phyloP scores from a whole-genome alignment of 2,797 vertebrate species.

The Coregonus suidteri region DNA sequence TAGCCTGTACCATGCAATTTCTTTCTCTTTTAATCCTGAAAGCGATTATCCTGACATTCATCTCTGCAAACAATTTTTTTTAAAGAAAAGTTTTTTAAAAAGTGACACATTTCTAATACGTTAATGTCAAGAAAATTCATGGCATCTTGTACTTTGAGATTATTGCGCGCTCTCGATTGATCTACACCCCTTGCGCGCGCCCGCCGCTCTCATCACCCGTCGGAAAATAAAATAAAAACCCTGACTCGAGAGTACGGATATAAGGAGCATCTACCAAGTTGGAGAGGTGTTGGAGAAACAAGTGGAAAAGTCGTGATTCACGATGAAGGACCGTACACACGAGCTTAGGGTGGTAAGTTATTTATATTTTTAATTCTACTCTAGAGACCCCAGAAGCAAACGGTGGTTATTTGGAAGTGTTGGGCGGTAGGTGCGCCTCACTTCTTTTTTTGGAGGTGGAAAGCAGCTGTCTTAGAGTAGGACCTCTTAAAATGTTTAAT shows the following conservation, averaged over 20 bases:
- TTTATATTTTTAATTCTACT: conserved; percentile 13
- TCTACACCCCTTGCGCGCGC: conserved; percentile 35
- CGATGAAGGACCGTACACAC: conserved; percentile 42
- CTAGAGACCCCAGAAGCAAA: conserved; percentile 15
- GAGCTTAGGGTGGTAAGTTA: conserved; percentile 33
- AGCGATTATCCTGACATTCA: too few relatives aligned
- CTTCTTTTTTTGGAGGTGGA: not conserved
- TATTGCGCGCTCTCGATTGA: conserved; percentile 24
- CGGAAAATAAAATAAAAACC: conserved; percentile 22
- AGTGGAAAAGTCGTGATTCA: conserved; percentile 17
- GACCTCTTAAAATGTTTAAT: not conserved
- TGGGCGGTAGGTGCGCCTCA: conserved; percentile 1
- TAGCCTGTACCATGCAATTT: too few relatives aligned
- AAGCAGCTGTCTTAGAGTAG: not conserved
- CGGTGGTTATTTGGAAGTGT: conserved; percentile 15
- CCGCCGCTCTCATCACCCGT: conserved; percentile 22
- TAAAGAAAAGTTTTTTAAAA: too few relatives aligned
- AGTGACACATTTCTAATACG: not conserved
- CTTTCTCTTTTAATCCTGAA: too few relatives aligned
- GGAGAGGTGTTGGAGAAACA: conserved; percentile 18
- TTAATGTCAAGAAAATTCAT: not conserved
- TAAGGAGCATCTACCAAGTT: conserved; percentile 15
- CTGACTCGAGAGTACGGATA: conserved; percentile 27
- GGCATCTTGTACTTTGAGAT: not conserved
- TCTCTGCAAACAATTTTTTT: not conserved